Conservation (phyloP, 2,113 vertebrate genomes). For the Hucho hucho region DNA sequence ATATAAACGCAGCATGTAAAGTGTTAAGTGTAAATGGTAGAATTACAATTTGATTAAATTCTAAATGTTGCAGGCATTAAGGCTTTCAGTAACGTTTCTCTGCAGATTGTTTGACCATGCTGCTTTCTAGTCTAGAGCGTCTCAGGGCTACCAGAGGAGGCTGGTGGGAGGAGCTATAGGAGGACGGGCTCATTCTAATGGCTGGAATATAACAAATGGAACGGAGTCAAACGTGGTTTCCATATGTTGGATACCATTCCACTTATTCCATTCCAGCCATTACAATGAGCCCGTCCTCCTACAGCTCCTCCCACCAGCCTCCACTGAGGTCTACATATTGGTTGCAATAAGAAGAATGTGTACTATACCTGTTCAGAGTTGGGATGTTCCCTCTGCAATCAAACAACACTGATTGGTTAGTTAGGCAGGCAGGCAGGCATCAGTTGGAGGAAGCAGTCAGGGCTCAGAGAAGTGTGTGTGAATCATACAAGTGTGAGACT, state of each 20-base stretch:
- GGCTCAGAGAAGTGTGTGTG: slow-evolving; percentile 35
- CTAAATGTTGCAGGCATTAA: not conserved
- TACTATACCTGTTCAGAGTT: slow-evolving; percentile 99
- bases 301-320: too few species aligned
- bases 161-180: too few species aligned
- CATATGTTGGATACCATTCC: too few species aligned
- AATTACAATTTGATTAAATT: not conserved
- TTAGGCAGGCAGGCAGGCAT: slow-evolving; percentile 79
- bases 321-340: slow-evolving; percentile 20
- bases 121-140: slow-evolving; percentile 22
- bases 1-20: too few species aligned
- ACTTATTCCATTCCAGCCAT: too few species aligned
- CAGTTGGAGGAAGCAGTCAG: slow-evolving; percentile 45
- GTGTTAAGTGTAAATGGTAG: not conserved
- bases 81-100: not conserved
- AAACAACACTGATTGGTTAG: slow-evolving; percentile 91
- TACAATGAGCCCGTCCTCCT: too few species aligned
- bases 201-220: too few species aligned
- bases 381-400: slow-evolving; percentile 99
- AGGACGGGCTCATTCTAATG: too few species aligned
- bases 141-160: slow-evolving; percentile 1
- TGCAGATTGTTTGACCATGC: slow-evolving; percentile 32
- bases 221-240: too few species aligned
- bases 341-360: slow-evolving; percentile 72
- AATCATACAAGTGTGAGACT: not conserved